Evolutionary conservation across 1,140 invertebrate genomes (phyloP), one percentile per base, ranked within the genome.

Genomic region (Drosophila lacteicornis): DNA sequence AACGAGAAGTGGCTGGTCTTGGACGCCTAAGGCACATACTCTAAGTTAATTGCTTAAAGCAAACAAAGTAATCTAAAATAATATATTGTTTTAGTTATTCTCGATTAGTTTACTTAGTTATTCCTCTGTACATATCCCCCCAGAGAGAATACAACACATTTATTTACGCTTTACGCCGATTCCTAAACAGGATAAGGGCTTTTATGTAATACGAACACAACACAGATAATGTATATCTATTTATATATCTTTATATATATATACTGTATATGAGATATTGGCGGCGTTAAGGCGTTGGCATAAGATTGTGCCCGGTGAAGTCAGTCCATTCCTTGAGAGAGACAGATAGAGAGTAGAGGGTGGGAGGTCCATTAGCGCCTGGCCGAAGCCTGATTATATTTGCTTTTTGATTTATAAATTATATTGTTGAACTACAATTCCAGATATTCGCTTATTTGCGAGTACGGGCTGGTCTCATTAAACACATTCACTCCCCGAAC

Each of bases 1-100:
- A 96, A 96, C 42, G 97, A 99, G 88, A 98, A 98, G 92, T 99
- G 98, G 98, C 94, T 99, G 1, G 95, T 98, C 50, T 94, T 97
- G 43, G 96, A 97, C 93, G 70, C 82, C 55, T 63, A 81, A 47
- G 61, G 4, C 33, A 38, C 19, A 40, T 13, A 61, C 45, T 33
- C 15, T 46, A 40, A 42, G 12, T 60, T 38, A 40, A 33, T 76
- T 69, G 74, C 73, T 69, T 45, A 13, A 70, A 77, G 74, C 63
- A 61, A 67, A 57, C 47, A 38, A 75, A 75, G 50, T 46, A 60
- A 40, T 83, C 67, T 61, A 53, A 75, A 75, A 60, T 46, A 60
- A 40, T 83, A 71, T 61, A 58, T 42, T 67, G 40, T 40, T 68
- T 76, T 59, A 58, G 49, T 58, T 46, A 30, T 67, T 27, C 30